These are phyloP conservation scores for Gambusia holbrooki DNA, from an alignment of 2,113 vertebrate species.

Conservation along the genomic window DNA sequence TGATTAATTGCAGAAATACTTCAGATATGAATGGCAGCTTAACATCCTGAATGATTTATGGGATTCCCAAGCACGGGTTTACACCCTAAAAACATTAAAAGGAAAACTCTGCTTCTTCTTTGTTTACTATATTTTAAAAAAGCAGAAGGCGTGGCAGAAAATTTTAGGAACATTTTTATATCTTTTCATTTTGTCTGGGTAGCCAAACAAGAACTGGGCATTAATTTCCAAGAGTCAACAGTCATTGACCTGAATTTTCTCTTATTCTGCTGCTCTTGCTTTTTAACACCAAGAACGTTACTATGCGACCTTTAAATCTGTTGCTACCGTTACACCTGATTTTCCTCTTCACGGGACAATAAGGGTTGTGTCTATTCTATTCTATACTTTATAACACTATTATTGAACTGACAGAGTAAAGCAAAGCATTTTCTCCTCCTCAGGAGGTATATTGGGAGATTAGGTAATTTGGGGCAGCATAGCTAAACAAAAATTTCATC, in stretches of 20 bases:
- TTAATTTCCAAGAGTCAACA: neutral
- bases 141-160: neutral
- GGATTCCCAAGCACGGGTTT: neutral
- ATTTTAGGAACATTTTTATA: neutral
- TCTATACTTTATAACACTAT: neutral
- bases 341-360: no score
- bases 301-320: no score
- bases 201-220: neutral
- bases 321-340: no score
- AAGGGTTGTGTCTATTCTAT: no score
- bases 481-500: neutral
- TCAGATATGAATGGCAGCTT: conserved; percentile 17
- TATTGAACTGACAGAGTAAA: neutral
- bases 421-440: neutral
- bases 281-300: no score
- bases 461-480: neutral
- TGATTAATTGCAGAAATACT: conserved; percentile 7
- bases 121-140: neutral
- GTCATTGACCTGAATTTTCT: neutral
- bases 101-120: neutral
- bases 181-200: neutral
- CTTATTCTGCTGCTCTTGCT: neutral
- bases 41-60: conserved; percentile 9
- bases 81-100: neutral
- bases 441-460: neutral